Base-by-base conservation (phyloP, 1,140 invertebrate species). In the Protaetia brevitarsis region DNA sequence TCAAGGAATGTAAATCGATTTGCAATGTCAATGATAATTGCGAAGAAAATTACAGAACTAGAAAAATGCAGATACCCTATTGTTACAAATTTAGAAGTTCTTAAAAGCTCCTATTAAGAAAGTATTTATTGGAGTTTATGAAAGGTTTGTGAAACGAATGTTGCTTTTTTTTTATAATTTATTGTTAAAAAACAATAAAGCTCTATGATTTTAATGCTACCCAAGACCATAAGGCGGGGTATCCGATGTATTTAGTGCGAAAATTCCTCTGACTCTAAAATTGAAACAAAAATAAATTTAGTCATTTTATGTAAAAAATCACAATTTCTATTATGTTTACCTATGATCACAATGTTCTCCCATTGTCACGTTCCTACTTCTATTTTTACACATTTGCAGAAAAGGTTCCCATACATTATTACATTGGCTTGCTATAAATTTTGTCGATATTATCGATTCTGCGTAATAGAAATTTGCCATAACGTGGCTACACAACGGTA, bases 391-490 rank as follows among this genome's bases (percentile, higher is more conserved):
- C 13, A 66, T 62, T 26, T 73, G 72, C 27, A 74, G 63, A 11
- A 68, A 57, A 63, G 72, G 72, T 62, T 69, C 66, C 3, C 64
- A 64, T 10, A 75, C 28, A 64, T 71, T 73, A n/a, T 70, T 69
- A 63, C 76, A 77, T 63, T 73, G 59, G 16, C 63, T 66, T 34
- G 70, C 76, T 27, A 73, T 66, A 30, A 74, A 73, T 51, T 67
- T 67, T 41, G 66, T 68, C 16, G 66, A 57, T 23, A 63, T 69
- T 61, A 87, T 83, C 0, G 86, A 86, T 70, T 86, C 85, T 0
- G 78, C 81, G 68, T 85, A 88, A 66, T 85, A 84, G 13, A 81
- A 61, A 3, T 79, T 78, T 1, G 83, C 78, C 45, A 84, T 74
- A 28, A 79, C 76, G 66, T 85, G 84, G 72, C 82, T 84, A 68